Conservation (phyloP, 2,113 vertebrate species). For the Elachura formosa region DNA sequence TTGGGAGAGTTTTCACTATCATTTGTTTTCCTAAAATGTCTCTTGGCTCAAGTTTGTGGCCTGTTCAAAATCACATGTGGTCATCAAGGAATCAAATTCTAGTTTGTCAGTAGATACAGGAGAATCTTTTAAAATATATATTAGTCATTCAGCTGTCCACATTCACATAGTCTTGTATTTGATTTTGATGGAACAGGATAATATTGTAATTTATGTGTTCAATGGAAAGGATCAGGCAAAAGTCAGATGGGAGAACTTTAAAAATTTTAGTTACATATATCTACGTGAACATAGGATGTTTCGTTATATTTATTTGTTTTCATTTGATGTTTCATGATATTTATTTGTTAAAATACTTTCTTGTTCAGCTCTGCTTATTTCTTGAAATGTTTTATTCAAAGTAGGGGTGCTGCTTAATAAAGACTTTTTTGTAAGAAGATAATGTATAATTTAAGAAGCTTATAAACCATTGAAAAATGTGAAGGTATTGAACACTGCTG, state of each 20-base stretch:
- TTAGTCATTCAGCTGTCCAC: neutral
- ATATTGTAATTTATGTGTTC: neutral
- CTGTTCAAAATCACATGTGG: fast-evolving
- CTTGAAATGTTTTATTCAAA: neutral
- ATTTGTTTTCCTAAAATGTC: neutral
- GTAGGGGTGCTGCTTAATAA: neutral
- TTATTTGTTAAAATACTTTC: neutral
- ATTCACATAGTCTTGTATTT: neutral
- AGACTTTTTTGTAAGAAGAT: neutral
- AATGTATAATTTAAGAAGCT: neutral
- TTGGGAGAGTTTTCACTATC: neutral
- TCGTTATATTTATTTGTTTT: neutral
- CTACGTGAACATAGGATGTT: neutral
- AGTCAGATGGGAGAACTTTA: neutral
- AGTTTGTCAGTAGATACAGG: neutral
- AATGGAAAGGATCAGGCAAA: neutral
- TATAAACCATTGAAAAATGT: neutral
- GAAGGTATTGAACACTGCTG: neutral
- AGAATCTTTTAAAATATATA: neutral
- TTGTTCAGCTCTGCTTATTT: neutral
- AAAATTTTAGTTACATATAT: neutral
- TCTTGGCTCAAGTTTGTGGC: neutral
- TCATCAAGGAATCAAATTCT: neutral
- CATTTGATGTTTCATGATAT: neutral
- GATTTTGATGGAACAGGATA: neutral